phyloP scores from a whole-genome alignment of 1,140 invertebrate genomes.

The Cyclina sinensis region DNA sequence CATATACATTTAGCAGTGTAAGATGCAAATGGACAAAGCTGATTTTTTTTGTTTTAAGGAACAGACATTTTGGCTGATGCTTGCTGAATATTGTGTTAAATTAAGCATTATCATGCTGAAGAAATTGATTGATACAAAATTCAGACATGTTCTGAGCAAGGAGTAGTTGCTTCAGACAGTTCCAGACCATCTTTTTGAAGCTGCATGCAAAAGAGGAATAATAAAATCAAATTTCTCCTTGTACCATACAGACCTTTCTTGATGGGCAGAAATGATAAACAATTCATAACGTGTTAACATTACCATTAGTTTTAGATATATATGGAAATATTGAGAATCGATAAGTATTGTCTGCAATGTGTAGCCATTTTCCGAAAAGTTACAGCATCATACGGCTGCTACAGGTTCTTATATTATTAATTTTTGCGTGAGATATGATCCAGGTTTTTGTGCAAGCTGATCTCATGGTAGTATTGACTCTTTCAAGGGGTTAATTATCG shows the following conservation, averaged over 20 bases:
- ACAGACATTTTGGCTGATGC: too few relatives aligned
- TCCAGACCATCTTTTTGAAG: background rate
- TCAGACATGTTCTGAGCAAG: too few relatives aligned
- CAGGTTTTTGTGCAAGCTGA: background rate
- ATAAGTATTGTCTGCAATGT: slow-evolving; percentile 12
- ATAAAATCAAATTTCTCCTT: background rate
- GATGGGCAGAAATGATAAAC: background rate
- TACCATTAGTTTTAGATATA: slow-evolving; percentile 26
- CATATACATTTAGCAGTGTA: too few relatives aligned
- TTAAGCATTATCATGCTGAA: too few relatives aligned
- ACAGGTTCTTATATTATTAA: background rate
- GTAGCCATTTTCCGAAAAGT: background rate
- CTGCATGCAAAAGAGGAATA: background rate
- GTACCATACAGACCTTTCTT: background rate
- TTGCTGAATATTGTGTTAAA: too few relatives aligned
- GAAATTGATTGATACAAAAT: too few relatives aligned
- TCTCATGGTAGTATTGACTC: background rate
- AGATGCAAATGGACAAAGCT: too few relatives aligned
- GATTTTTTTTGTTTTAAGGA: too few relatives aligned
- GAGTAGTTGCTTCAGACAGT: too few relatives aligned
- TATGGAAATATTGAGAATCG: slow-evolving; percentile 1
- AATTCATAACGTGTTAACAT: slow-evolving; percentile 18
- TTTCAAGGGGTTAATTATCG: background rate
- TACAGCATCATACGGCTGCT: background rate
- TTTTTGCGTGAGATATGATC: background rate